Evolutionary conservation across 2,797 vertebrate species (phyloP).

Genomic region (Sylvilagus floridanus): DNA sequence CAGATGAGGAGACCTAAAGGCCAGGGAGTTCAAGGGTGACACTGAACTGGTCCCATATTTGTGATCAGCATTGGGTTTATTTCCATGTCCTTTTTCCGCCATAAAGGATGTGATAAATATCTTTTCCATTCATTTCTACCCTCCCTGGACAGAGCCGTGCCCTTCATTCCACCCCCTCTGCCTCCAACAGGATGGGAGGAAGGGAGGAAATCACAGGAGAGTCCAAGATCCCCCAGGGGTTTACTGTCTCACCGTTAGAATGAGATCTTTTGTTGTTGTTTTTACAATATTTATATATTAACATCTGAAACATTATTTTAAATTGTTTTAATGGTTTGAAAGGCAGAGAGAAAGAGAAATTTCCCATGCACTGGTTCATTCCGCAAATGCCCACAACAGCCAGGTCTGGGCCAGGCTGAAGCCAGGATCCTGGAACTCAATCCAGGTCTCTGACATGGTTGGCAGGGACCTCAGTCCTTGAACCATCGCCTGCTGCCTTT

Average conservation of each 20-base stretch:
- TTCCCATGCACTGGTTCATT: no score
- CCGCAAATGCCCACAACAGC: no score
- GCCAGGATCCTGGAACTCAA: no score
- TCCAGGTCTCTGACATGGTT: no score
- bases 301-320: constrained; percentile 50
- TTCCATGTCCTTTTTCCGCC: background rate
- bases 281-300: constrained; percentile 49
- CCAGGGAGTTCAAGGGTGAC: background rate
- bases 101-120: constrained; percentile 12
- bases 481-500: no score
- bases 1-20: constrained; percentile 19
- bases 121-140: constrained; percentile 21
- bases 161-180: constrained; percentile 5
- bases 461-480: no score
- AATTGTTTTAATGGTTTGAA: no score
- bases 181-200: background rate
- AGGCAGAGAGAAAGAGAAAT: no score
- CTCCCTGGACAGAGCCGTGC: background rate
- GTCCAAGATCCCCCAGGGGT: background rate
- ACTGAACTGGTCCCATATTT: constrained; percentile 31
- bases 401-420: no score
- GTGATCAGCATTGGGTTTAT: constrained; percentile 24
- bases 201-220: background rate
- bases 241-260: background rate
- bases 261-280: constrained; percentile 4